Evolutionary conservation across 2,888 invertebrate species (phyloP), one percentile per base, ranked within the genome.

Genomic region (Thereva nobilitata): DNA sequence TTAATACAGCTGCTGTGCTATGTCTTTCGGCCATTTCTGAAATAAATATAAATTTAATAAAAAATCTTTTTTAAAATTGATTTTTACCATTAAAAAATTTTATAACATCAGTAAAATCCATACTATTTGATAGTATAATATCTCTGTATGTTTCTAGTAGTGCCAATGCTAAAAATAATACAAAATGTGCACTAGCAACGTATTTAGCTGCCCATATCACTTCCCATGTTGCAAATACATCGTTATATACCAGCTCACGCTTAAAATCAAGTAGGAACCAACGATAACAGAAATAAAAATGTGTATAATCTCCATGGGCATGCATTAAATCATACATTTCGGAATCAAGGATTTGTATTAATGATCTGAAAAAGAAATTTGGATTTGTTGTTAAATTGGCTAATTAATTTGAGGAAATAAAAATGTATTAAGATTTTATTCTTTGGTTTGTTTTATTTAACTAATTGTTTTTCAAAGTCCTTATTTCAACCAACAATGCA

Each of bases 101-200:
- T 77, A 97, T 97, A 78, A 97, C 95, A 79, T 97, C 97, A 0
- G 97, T 97, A 79, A 97, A 97, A 82, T 97, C 96, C 96, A 97
- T 97, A 74, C 91, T 88, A 81, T 97, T 97, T 61, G 94, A 92
- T 49, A 97, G 84, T 70, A 97, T 95, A 74, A 97, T 95, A 78
- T 96, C 95, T 45, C 96, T 84, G 80, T 97, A 97, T 52, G 92
- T 93, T 82, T 95, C 93, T 10, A 97, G 86, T 68, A 97, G 82
- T 0, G 96, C 95, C 72, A 97, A 84, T 0, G 96, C 96, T 70
- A 97, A 86, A 82, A 97, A 97, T 68, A 97, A 83, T 63, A 94
- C 93, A 85, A 96, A 97, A 80, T 96, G 91, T 55, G 89, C 86
- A 0, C 95, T 94, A 8, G 94, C 88, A 55, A 93, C 88, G 76